A percentile compares a stretch with the other conserved stretches of the same genome.
phyloP scores from a whole-genome alignment of 2,888 invertebrate species.

The Diloba caeruleocephala region DNA sequence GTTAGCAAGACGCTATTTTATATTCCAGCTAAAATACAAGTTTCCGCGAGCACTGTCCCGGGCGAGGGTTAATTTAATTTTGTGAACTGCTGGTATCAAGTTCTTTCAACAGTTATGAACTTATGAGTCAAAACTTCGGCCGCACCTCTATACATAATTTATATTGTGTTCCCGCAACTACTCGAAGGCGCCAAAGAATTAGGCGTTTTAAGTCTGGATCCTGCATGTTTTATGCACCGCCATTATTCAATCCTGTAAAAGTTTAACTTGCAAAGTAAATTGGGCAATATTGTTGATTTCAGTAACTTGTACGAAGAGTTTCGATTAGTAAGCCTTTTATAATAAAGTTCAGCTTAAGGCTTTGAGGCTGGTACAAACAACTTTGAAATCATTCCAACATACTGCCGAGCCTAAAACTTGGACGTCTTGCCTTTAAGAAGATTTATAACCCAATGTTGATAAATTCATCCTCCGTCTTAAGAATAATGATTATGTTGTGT shows the following conservation, averaged over 20 bases:
- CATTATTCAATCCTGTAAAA: slow-evolving; percentile 21
- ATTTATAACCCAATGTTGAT: too few relatives aligned
- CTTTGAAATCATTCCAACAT: neutral
- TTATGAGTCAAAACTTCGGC: slow-evolving; percentile 17
- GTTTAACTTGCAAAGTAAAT: slow-evolving; percentile 14
- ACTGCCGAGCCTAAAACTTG: slow-evolving; percentile 7
- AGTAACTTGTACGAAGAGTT: slow-evolving; percentile 1
- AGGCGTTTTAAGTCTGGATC: neutral
- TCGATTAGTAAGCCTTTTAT: slow-evolving; percentile 11
- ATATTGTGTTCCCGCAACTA: neutral
- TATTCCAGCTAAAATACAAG: slow-evolving; percentile 24
- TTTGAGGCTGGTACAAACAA: neutral
- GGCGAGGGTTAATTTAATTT: slow-evolving; percentile 45
- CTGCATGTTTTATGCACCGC: slow-evolving; percentile 7
- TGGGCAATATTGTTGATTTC: slow-evolving; percentile 16
- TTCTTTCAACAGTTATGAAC: slow-evolving; percentile 37
- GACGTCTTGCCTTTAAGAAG: neutral
- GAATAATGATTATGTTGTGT: too few relatives aligned
- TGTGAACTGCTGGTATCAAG: slow-evolving; percentile 39
- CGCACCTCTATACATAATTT: slow-evolving; percentile 7
- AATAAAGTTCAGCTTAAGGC: slow-evolving; percentile 7
- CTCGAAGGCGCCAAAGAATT: neutral
- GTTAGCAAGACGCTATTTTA: slow-evolving; percentile 17
- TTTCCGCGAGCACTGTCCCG: slow-evolving; percentile 2
- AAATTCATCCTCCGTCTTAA: too few relatives aligned